A percentile compares a stretch with the other conserved stretches of the same genome.
Conservation (phyloP, 1,140 invertebrate genomes). For the Ceratosolen solmsi region DNA sequence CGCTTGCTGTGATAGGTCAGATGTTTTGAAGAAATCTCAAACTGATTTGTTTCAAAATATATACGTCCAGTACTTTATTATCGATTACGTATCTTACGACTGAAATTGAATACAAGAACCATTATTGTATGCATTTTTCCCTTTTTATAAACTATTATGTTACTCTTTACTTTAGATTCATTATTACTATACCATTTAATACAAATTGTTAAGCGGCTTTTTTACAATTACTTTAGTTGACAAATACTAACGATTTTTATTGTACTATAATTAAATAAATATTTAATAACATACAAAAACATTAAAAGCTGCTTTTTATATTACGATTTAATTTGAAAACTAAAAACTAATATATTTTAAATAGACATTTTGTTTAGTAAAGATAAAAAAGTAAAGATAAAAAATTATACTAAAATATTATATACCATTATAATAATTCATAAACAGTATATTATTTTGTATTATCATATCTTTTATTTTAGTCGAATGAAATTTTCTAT, state of each 20-base stretch:
- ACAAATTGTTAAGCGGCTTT: constrained; percentile 39
- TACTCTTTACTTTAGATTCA: constrained; percentile 35
- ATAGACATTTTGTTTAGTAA: too few relatives aligned
- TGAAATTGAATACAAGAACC: constrained; percentile 41
- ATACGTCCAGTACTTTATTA: constrained; percentile 32
- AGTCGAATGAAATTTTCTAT: too few relatives aligned
- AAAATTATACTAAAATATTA: too few relatives aligned
- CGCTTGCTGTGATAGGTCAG: constrained; percentile 69
- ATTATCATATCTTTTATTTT: too few relatives aligned
- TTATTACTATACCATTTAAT: constrained; percentile 34
- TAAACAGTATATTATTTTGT: too few relatives aligned
- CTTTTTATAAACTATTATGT: constrained; percentile 29
- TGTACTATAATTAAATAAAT: constrained; percentile 46
- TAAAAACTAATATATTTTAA: too few relatives aligned
- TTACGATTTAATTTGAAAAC: neutral
- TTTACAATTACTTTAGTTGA: constrained; percentile 39
- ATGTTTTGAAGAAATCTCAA: constrained; percentile 62
- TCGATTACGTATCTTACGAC: constrained; percentile 37
- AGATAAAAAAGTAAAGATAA: too few relatives aligned
- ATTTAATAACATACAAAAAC: constrained; percentile 28
- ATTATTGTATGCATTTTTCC: constrained; percentile 26
- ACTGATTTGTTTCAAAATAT: neutral
- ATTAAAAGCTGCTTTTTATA: neutral
- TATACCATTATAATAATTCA: too few relatives aligned
- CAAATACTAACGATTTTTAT: constrained; percentile 28